These are phyloP conservation scores for Indicator maculatus DNA, from an alignment of 2,113 vertebrate genomes.

Conservation along the genomic window DNA sequence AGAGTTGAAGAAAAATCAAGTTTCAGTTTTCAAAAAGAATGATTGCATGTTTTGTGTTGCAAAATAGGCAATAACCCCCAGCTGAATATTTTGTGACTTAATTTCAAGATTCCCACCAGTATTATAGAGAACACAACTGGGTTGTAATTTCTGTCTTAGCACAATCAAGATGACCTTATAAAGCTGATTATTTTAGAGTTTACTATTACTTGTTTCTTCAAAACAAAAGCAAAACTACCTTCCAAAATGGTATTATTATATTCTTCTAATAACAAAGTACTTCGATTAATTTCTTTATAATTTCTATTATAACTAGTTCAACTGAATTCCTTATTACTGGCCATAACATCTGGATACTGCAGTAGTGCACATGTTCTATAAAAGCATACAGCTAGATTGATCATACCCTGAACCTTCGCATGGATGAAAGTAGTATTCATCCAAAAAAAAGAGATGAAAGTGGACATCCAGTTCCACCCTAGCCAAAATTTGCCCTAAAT, in stretches of 20 bases:
- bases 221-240: neutral
- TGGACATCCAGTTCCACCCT: neutral
- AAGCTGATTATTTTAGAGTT: neutral
- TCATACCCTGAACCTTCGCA: neutral
- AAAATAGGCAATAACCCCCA: neutral
- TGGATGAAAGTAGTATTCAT: neutral
- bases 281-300: neutral
- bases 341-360: neutral
- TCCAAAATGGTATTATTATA: neutral
- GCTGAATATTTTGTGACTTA: neutral
- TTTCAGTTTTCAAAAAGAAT: neutral
- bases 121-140: neutral
- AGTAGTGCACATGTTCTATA: neutral
- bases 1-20: neutral
- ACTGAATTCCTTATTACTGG: neutral
- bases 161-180: neutral
- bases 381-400: neutral
- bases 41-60: neutral
- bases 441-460: neutral
- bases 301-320: neutral
- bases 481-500: neutral
- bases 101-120: slow-evolving; percentile 4
- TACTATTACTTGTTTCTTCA: neutral
- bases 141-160: slow-evolving; percentile 29
- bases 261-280: neutral